Conservation (phyloP, 1,140 invertebrate species). For the Procambarus virginalis region DNA sequence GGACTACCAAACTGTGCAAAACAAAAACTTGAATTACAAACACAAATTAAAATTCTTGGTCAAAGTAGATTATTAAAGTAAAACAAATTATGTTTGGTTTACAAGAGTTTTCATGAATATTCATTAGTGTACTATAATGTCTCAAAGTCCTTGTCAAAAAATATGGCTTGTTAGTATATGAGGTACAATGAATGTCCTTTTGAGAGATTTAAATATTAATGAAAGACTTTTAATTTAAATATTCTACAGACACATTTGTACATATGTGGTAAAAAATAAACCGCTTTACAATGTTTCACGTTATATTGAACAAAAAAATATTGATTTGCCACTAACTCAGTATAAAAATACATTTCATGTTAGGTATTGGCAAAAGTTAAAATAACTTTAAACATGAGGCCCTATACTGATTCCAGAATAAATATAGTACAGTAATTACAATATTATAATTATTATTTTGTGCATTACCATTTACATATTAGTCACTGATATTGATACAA, state of each 20-base stretch:
- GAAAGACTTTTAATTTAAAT: conserved; percentile 7
- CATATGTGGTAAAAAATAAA: conserved; percentile 39
- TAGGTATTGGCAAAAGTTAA: conserved; percentile 60
- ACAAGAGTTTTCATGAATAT: too few relatives aligned
- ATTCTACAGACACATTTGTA: conserved; percentile 24
- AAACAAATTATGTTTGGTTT: too few relatives aligned
- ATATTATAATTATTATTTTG: conserved; percentile 53
- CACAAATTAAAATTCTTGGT: too few relatives aligned
- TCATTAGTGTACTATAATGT: neutral
- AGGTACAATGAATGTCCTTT: conserved; percentile 13
- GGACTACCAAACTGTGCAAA: too few relatives aligned
- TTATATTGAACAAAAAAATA: conserved; percentile 62
- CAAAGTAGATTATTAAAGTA: too few relatives aligned
- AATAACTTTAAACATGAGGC: conserved; percentile 36
- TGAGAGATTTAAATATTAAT: conserved; percentile 7
- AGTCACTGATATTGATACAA: conserved; percentile 43
- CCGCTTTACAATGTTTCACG: conserved; percentile 29
- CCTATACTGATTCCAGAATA: conserved; percentile 49
- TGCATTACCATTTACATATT: conserved; percentile 59
- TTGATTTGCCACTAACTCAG: conserved; percentile 59
- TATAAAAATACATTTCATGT: conserved; percentile 63
- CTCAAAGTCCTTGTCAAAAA: neutral
- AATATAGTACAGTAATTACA: conserved; percentile 53
- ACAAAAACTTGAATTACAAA: too few relatives aligned
- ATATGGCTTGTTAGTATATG: neutral